Base-by-base conservation (phyloP, 2,113 vertebrate species). In the Rhinolophus sinicus region DNA sequence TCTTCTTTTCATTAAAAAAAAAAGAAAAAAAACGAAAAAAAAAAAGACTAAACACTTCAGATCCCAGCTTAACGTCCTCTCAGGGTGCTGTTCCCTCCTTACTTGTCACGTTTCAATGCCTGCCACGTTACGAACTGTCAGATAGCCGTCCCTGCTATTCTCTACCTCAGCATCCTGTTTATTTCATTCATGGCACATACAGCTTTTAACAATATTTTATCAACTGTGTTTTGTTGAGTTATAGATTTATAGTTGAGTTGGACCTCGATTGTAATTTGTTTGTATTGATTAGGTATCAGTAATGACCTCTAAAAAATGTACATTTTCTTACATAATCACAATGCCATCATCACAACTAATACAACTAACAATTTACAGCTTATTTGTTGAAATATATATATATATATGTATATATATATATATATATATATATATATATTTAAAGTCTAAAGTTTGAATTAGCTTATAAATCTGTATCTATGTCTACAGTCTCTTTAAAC, bases 31-130 rank as follows among this genome's bases (percentile, higher is more conserved):
- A 54, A 52, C n/a, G 14, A 88, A 44, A 28, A 30, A 16, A 77
- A 81, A 47, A 54, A 52, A 38, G 14, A 76, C 8, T 24, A 38
- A 87, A 50, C 30, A 11, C 28, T 85, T 52, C 33, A 28, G 8
- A 0, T 75, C 40, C 90, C 52, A 81, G 28, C 21, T 21, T 69
- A 26, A n/a, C 21, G 10, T 35, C 24, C 5, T 12, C 56, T 94
- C 33, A 75, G 33, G 21, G 18, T 60, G 33, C 14, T 16, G 18
- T n/a, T n/a, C 5, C 3, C 3, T 1, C 10, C 2, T 22, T 8
- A 30, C 1, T n/a, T n/a, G n/a, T n/a, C n/a, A n/a, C n/a, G n/a
- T n/a, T n/a, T n/a, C n/a, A n/a, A 14, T 38, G 40, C 9, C 54
- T 62, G 19, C 8, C 15, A 11, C 15, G 2, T 76, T 30, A 81